Percentiles rank a stretch among this genome's conserved stretches.
Conservation (phyloP, 2,113 vertebrate species). For the Rhodinocichla rosea region DNA sequence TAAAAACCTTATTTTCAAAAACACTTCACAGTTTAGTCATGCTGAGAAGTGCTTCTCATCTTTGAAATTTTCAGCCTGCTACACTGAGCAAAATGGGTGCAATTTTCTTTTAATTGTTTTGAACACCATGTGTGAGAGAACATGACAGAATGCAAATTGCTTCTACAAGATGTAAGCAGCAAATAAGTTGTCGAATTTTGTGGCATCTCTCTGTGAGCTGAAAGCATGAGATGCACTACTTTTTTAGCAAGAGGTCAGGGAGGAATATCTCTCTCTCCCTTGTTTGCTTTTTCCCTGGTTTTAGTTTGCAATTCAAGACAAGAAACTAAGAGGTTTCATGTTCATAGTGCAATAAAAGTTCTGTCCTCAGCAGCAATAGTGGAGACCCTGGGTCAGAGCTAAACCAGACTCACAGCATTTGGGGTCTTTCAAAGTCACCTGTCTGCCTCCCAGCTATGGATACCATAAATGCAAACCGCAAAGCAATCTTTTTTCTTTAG, state of each 20-base stretch:
- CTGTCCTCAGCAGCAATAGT: neutral
- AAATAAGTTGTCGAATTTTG: conserved; percentile 1
- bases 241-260: neutral
- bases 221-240: neutral
- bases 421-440: neutral
- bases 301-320: neutral
- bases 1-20: conserved; percentile 64
- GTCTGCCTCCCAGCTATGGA: neutral
- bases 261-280: neutral
- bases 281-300: neutral
- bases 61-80: conserved; percentile 63
- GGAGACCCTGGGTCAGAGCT: neutral
- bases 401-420: neutral
- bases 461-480: neutral
- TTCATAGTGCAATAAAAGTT: neutral
- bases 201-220: neutral
- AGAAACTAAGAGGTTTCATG: neutral
- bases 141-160: conserved; percentile 68
- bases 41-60: conserved; percentile 62
- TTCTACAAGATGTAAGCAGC: conserved; percentile 28
- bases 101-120: conserved; percentile 74
- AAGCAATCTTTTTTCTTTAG: neutral
- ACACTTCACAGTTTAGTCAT: conserved; percentile 58
- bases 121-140: conserved; percentile 60
- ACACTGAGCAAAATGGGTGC: conserved; percentile 54